phyloP scores from a whole-genome alignment of 2,113 vertebrate species.

The Corynorhinus townsendii region DNA sequence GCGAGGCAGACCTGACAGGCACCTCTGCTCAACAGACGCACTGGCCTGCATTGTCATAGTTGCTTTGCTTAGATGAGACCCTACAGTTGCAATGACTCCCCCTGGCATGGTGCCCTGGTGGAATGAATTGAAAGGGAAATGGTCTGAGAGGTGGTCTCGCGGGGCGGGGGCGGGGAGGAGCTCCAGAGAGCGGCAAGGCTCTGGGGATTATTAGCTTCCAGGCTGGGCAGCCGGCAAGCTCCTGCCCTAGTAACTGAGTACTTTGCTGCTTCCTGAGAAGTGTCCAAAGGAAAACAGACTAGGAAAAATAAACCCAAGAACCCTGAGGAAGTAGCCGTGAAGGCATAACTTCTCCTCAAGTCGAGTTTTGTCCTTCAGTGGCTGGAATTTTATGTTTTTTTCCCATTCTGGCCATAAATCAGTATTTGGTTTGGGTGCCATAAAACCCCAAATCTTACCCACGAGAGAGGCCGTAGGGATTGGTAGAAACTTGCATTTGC shows the following conservation, averaged over 20 bases:
- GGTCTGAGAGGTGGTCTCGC: background rate
- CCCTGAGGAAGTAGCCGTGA: background rate
- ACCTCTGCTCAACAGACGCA: accelerated
- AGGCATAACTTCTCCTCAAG: background rate
- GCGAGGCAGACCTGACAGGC: accelerated
- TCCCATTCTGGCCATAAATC: background rate
- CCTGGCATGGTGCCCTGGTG: background rate
- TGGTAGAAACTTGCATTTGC: constrained; percentile 40
- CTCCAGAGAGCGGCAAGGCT: background rate
- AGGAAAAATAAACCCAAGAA: background rate
- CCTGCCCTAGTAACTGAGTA: background rate
- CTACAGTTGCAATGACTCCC: background rate
- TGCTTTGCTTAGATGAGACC: background rate
- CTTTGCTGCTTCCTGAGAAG: background rate
- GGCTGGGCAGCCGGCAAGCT: background rate
- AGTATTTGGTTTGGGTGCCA: background rate
- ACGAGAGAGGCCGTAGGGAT: background rate
- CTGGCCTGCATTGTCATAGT: background rate
- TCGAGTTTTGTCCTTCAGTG: background rate
- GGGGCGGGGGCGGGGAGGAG: too few relatives aligned
- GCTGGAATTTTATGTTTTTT: background rate
- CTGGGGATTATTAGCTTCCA: too few relatives aligned
- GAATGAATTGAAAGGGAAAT: background rate
- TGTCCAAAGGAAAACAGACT: background rate
- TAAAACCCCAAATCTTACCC: background rate